phyloP scores from a whole-genome alignment of 2,888 invertebrate genomes.

The Neoscelio sp. region DNA sequence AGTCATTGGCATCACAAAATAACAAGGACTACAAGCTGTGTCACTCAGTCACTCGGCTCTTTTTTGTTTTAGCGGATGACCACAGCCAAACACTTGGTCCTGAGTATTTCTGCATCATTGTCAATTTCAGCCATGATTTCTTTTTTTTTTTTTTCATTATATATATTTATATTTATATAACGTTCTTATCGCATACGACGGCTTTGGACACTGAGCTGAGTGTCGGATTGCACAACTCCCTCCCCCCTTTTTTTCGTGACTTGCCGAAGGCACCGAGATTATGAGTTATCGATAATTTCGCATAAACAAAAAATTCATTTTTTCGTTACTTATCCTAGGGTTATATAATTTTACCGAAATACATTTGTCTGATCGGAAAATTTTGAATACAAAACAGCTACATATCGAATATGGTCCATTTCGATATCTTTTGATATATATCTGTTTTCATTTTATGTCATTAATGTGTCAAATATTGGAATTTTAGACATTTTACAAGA shows the following conservation, averaged over 20 bases:
- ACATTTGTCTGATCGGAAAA: conserved; percentile 20
- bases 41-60: conserved; percentile 74
- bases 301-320: conserved; percentile 14
- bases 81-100: conserved; percentile 83
- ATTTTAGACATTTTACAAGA: too few species aligned
- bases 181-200: conserved; percentile 64
- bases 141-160: conserved; percentile 64
- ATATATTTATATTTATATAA: conserved; percentile 61
- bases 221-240: conserved; percentile 57
- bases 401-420: too few species aligned
- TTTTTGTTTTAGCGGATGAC: conserved; percentile 77
- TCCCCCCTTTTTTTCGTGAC: conserved; percentile 46
- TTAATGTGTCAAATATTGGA: too few species aligned
- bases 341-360: conserved; percentile 24
- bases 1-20: conserved; percentile 83
- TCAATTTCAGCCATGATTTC: conserved; percentile 64
- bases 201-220: conserved; percentile 68
- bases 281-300: conserved; percentile 28
- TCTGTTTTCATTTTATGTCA: too few species aligned
- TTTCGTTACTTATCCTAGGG: conserved; percentile 28
- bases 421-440: too few species aligned
- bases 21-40: conserved; percentile 82
- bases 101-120: conserved; percentile 82
- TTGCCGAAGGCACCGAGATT: conserved; percentile 66
- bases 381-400: too few species aligned